Conservation (phyloP, 2,888 invertebrate species). For the Noctua janthe region DNA sequence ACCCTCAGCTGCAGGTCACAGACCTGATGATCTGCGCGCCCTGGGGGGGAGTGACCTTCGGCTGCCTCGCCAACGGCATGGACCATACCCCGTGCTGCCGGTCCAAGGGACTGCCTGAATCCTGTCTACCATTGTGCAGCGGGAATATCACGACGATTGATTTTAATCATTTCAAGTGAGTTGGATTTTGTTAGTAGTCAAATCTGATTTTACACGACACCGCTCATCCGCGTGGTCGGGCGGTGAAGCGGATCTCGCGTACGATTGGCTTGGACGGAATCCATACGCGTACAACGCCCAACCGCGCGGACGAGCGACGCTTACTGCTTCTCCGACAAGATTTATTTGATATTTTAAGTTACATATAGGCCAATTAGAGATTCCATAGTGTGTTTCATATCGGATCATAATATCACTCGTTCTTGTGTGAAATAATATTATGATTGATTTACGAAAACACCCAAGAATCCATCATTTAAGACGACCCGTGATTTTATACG, state of each 20-base stretch:
- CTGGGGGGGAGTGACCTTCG: constrained; percentile 95
- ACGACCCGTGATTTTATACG: too few species aligned
- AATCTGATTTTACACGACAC: background rate
- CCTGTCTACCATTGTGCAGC: constrained; percentile 94
- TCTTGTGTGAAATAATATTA: too few species aligned
- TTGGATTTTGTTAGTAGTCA: background rate
- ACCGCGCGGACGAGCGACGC: background rate
- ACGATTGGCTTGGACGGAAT: background rate
- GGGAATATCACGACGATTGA: constrained; percentile 95
- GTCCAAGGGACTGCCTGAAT: constrained; percentile 93
- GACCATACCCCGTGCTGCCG: constrained; percentile 96
- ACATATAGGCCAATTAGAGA: background rate
- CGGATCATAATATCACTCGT: too few species aligned
- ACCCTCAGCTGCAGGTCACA: constrained; percentile 91
- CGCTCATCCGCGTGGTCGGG: background rate
- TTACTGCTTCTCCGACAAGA: background rate
- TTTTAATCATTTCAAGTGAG: constrained; percentile 95
- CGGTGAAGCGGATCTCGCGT: background rate
- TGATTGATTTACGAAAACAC: too few species aligned
- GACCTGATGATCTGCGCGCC: constrained; percentile 97
- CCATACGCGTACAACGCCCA: background rate
- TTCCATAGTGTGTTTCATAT: too few species aligned
- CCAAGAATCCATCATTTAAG: too few species aligned
- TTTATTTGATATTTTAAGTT: background rate
- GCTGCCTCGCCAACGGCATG: constrained; percentile 94